Conservation (phyloP, 2,797 vertebrate genomes). For the Tragopan temminckii region DNA sequence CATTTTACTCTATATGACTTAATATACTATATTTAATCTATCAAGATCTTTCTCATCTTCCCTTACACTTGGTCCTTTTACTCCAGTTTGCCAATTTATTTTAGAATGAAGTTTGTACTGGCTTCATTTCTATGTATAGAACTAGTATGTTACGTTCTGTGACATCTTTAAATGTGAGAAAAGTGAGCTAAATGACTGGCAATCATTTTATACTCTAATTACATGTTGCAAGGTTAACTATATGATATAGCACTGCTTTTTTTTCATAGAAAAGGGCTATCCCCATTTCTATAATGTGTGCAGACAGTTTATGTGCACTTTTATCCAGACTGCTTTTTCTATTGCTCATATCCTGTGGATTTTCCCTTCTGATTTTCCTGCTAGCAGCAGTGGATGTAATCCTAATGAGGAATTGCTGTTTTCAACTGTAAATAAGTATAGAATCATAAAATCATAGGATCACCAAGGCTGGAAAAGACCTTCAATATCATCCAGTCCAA, state of each 20-base stretch:
- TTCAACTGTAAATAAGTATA: background rate
- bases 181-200: background rate
- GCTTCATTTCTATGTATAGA: slow-evolving; percentile 14
- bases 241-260: slow-evolving; percentile 1
- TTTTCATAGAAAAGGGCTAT: slow-evolving; percentile 13
- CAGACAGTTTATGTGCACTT: background rate
- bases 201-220: slow-evolving; percentile 53
- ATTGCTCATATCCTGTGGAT: background rate
- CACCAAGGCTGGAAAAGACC: too few relatives aligned
- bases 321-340: background rate
- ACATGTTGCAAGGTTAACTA: slow-evolving; percentile 47
- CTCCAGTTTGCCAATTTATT: slow-evolving; percentile 35
- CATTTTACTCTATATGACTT: background rate
- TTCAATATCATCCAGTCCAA: too few relatives aligned
- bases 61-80: slow-evolving; percentile 18
- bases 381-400: background rate
- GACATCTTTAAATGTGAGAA: slow-evolving; percentile 36
- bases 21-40: background rate
- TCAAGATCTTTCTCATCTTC: background rate
- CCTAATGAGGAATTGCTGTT: background rate
- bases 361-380: background rate
- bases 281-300: background rate
- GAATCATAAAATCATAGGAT: too few relatives aligned
- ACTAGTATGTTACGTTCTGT: background rate
- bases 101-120: slow-evolving; percentile 13